These are phyloP conservation scores for Tortricodes alternella DNA, from an alignment of 2,888 invertebrate species.

Conservation along the genomic window DNA sequence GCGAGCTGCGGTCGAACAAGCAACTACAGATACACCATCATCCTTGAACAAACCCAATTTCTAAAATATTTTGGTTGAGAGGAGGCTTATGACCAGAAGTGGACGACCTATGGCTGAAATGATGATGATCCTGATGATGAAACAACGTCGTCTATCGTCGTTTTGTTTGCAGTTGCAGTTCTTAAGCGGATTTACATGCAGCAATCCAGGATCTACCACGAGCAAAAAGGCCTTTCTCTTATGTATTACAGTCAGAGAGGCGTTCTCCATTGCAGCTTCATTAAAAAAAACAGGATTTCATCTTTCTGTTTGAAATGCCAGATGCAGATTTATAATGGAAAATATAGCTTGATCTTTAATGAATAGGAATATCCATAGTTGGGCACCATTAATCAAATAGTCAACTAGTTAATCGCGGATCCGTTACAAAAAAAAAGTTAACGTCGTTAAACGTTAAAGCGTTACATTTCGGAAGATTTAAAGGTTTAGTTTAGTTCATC, in stretches of 20 bases:
- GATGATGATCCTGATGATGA: no score
- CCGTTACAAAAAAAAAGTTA: no score
- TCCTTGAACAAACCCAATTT: neutral
- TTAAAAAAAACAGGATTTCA: slow-evolving; percentile 26
- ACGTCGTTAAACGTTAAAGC: no score
- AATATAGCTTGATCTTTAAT: slow-evolving; percentile 8
- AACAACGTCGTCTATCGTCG: neutral
- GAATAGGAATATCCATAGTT: no score
- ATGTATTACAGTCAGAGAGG: slow-evolving; percentile 4
- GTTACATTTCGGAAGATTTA: no score
- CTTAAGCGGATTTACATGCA: slow-evolving; percentile 27
- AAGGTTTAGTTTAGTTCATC: no score
- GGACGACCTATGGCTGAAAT: no score
- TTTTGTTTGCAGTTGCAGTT: slow-evolving; percentile 26
- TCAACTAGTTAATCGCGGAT: no score
- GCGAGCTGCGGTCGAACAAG: neutral
- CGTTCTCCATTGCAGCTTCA: slow-evolving; percentile 9
- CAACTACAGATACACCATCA: neutral
- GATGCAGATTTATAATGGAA: slow-evolving; percentile 16
- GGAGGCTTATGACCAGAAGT: no score
- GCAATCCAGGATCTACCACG: slow-evolving; percentile 22
- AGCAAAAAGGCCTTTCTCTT: slow-evolving; percentile 20
- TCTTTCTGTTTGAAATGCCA: slow-evolving; percentile 19
- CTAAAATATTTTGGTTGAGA: no score
- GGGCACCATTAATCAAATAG: no score